Percentiles rank a stretch among this genome's conserved stretches.
Evolutionary conservation across 1,140 invertebrate genomes (phyloP).

Genomic region (Thaumatotibia leucotreta): DNA sequence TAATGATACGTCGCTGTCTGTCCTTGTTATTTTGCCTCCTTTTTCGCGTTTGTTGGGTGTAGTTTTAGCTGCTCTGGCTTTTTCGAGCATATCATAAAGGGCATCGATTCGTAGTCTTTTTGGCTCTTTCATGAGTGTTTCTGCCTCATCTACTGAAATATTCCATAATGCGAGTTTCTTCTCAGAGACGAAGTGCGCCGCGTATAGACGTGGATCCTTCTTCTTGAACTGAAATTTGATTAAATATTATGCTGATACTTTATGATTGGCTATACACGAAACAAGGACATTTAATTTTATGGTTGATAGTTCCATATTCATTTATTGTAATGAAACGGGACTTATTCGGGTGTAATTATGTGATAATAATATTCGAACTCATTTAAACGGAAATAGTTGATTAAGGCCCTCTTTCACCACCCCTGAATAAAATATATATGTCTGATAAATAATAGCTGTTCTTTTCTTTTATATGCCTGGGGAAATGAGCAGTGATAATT

Average conservation of each 20-base stretch:
- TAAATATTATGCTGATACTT: constrained; percentile 16
- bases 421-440: too few species aligned
- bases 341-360: too few species aligned
- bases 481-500: too few species aligned
- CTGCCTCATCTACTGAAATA: constrained; percentile 80
- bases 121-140: constrained; percentile 58
- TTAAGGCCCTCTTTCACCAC: too few species aligned
- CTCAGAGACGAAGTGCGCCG: constrained; percentile 70
- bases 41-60: constrained; percentile 39
- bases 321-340: too few species aligned
- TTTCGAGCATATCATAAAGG: constrained; percentile 58
- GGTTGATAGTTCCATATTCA: too few species aligned
- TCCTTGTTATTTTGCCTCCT: constrained; percentile 54
- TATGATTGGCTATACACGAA: too few species aligned
- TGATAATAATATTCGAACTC: too few species aligned
- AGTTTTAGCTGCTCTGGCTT: constrained; percentile 33
- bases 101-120: constrained; percentile 65
- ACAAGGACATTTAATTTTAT: too few species aligned
- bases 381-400: too few species aligned
- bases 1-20: constrained; percentile 59
- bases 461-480: too few species aligned
- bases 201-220: constrained; percentile 70
- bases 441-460: too few species aligned
- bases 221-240: constrained; percentile 72
- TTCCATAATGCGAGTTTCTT: constrained; percentile 78